A percentile compares a stretch with the other conserved stretches of the same genome.
Conservation (phyloP, 2,113 vertebrate genomes). For the Hepsetus odoe region DNA sequence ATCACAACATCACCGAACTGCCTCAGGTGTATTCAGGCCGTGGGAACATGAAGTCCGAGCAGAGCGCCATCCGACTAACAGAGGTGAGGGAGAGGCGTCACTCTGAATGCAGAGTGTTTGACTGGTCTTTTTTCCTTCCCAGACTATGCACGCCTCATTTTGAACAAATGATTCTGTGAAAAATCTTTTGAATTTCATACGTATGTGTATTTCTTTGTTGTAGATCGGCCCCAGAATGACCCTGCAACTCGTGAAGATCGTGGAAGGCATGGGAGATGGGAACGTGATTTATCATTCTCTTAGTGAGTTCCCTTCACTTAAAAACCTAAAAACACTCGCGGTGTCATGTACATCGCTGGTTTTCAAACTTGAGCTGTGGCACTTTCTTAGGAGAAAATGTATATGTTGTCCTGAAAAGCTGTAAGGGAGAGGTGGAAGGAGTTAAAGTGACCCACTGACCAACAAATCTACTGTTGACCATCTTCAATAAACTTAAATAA, state of each 20-base stretch:
- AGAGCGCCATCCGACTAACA: constrained; percentile 88
- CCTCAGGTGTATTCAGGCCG: constrained; percentile 85
- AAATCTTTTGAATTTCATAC: not conserved
- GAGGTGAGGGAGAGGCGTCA: constrained; percentile 72
- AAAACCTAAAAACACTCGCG: too few species aligned
- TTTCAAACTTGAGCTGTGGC: too few species aligned
- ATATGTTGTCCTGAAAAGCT: too few species aligned
- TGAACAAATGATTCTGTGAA: not conserved
- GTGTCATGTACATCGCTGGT: too few species aligned
- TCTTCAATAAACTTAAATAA: too few species aligned
- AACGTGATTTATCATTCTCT: constrained; percentile 84
- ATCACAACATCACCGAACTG: constrained; percentile 88
- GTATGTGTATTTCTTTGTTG: not conserved
- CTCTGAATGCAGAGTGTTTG: not conserved
- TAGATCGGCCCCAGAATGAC: constrained; percentile 92
- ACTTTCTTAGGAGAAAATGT: too few species aligned
- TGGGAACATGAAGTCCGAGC: constrained; percentile 87
- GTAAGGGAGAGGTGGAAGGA: too few species aligned
- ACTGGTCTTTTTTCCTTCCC: not conserved
- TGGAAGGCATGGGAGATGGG: constrained; percentile 86
- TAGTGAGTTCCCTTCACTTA: constrained; percentile 68
- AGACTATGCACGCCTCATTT: too few species aligned
- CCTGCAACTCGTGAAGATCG: constrained; percentile 85
- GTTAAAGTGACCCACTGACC: too few species aligned
- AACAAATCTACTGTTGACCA: too few species aligned